Evolutionary conservation across 2,113 vertebrate species (phyloP).

Genomic region (Peromyscus californicus): DNA sequence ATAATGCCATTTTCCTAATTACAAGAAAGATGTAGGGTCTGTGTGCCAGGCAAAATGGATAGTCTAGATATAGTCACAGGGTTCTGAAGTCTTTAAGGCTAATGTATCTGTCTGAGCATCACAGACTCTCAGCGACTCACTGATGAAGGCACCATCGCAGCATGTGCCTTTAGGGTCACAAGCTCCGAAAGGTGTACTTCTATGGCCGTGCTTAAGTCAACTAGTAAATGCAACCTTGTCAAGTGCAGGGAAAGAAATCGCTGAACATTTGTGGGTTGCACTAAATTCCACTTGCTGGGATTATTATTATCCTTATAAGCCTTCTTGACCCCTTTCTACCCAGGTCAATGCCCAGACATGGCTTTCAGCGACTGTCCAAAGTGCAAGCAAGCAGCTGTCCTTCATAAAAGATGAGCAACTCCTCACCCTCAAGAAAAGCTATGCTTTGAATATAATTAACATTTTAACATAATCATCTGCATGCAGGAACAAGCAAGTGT

Average conservation of each 20-base stretch:
- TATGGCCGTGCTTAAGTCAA: background rate
- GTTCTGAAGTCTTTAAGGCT: background rate
- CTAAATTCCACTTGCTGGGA: background rate
- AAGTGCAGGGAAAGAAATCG: background rate
- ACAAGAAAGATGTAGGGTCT: background rate
- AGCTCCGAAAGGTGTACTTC: background rate
- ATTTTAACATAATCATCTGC: slow-evolving; percentile 2
- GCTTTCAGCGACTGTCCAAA: background rate
- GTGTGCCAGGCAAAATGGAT: background rate
- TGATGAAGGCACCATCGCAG: background rate
- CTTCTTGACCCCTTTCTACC: background rate
- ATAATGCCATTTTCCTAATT: background rate
- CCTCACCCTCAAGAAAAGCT: background rate
- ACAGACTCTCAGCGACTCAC: background rate
- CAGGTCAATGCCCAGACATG: background rate
- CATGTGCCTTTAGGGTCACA: background rate
- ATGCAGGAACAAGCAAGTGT: background rate
- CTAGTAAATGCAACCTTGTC: background rate
- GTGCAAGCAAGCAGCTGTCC: background rate
- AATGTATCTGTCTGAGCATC: background rate
- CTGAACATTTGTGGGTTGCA: background rate
- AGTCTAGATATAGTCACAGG: background rate
- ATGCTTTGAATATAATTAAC: background rate
- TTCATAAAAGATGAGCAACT: background rate
- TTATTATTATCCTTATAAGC: fast-evolving